Evolutionary conservation across 2,797 vertebrate species (phyloP).

Genomic region (Choloepus didactylus): DNA sequence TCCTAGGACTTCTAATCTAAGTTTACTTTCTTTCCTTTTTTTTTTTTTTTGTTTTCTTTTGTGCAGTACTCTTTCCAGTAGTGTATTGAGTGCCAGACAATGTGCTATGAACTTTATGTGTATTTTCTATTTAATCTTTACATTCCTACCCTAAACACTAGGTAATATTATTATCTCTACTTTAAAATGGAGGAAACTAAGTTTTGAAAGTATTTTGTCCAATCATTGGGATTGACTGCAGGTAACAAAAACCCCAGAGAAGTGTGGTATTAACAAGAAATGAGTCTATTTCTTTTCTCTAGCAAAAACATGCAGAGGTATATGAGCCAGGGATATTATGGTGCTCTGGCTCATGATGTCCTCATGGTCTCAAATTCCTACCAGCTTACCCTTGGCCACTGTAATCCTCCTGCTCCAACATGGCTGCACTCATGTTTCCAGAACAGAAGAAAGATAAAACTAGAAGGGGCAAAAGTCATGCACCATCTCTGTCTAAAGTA

Average conservation of each 20-base stretch:
- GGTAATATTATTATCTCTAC: no score
- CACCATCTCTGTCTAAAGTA: neutral
- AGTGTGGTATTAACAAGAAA: neutral
- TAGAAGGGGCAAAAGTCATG: neutral
- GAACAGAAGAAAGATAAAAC: neutral
- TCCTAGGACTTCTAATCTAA: neutral
- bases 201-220: neutral
- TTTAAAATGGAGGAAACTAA: neutral
- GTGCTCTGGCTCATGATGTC: neutral
- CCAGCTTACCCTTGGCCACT: neutral
- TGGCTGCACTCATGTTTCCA: neutral
- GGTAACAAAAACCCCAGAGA: neutral
- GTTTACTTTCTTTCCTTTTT: neutral
- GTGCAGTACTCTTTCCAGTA: neutral
- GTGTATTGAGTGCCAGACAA: neutral
- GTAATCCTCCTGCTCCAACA: neutral
- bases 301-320: neutral
- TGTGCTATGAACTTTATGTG: neutral
- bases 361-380: neutral
- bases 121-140: neutral
- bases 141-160: neutral
- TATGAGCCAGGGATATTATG: neutral
- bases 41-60: neutral
- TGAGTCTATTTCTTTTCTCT: neutral
- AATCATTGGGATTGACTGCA: neutral